Evolutionary conservation across 2,113 vertebrate species (phyloP).

Genomic region (Anarrhichthys ocellatus): DNA sequence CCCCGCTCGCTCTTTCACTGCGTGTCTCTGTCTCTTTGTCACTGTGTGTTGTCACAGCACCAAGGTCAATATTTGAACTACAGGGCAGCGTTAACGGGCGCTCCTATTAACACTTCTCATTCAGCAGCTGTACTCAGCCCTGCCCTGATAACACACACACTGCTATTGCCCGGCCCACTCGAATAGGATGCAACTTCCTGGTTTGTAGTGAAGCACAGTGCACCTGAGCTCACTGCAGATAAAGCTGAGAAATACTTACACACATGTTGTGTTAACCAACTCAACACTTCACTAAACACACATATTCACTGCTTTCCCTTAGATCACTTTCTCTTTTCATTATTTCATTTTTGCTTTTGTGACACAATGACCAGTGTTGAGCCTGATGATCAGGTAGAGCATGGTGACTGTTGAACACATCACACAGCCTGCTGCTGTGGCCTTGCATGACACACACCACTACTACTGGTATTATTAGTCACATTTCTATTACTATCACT

Average conservation of each 20-base stretch:
- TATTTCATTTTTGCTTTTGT: background rate
- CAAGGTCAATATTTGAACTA: constrained; percentile 82
- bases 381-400: no score
- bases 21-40: background rate
- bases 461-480: no score
- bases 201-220: background rate
- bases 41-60: constrained; percentile 50
- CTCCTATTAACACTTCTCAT: constrained; percentile 63
- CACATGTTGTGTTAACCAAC: background rate
- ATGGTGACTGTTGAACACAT: no score
- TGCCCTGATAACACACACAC: constrained; percentile 76
- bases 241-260: constrained; percentile 26
- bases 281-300: background rate
- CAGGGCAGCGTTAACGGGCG: constrained; percentile 62
- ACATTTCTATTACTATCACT: no score
- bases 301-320: background rate
- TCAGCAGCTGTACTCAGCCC: constrained; percentile 64
- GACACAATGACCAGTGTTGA: no score
- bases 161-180: background rate
- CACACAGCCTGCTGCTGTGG: no score
- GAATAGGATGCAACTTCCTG: constrained; percentile 58
- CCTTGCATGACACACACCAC: no score
- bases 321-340: background rate
- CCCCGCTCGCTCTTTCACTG: background rate
- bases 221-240: constrained; percentile 5